These are phyloP conservation scores for Cardinalis cardinalis DNA, from an alignment of 2,113 vertebrate genomes.

Conservation along the genomic window DNA sequence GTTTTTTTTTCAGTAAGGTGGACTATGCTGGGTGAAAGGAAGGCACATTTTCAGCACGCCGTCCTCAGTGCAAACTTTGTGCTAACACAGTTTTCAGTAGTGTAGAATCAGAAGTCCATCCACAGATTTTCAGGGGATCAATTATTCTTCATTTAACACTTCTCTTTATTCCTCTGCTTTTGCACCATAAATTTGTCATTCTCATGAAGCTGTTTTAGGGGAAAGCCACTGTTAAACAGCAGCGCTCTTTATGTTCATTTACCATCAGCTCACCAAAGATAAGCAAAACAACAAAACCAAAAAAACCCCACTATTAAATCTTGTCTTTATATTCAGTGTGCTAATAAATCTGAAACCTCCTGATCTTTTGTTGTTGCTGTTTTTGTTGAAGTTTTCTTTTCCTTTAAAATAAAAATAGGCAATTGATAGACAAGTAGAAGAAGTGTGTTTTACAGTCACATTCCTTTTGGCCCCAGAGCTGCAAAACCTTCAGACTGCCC, in stretches of 20 bases:
- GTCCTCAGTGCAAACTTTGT: not conserved
- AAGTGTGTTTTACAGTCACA: slow-evolving; percentile 1
- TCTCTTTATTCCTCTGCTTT: not conserved
- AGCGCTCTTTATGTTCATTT: not conserved
- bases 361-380: not conserved
- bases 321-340: not conserved
- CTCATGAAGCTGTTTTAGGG: not conserved
- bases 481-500: slow-evolving; percentile 24
- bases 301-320: not conserved
- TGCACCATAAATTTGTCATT: not conserved
- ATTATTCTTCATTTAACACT: not conserved
- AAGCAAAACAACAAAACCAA: not conserved
- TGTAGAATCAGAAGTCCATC: not conserved
- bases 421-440: not conserved
- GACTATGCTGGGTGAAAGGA: not conserved
- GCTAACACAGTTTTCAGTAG: not conserved
- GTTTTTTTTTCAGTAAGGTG: not conserved
- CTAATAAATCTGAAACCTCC: not conserved
- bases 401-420: not conserved
- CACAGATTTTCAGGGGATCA: not conserved
- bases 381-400: not conserved
- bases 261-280: not conserved
- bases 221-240: not conserved
- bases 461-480: slow-evolving; percentile 36
- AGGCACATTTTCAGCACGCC: not conserved